Conservation (phyloP, 2,797 vertebrate species). For the Tapirus indicus region DNA sequence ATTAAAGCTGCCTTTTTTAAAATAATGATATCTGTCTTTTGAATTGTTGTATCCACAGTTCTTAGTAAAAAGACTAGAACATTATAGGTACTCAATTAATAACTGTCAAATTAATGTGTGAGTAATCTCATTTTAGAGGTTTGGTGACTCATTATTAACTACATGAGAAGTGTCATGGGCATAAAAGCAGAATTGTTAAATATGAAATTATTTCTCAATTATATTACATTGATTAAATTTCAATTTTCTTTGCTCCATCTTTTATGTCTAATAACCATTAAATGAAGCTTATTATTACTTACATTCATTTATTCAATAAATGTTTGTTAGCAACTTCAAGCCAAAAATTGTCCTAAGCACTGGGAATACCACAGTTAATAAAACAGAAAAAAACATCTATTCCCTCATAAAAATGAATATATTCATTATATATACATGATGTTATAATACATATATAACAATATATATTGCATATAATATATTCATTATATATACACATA, state of each 20-base stretch:
- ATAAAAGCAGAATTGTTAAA: neutral
- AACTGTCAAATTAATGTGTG: neutral
- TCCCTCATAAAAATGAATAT: neutral
- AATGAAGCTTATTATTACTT: neutral
- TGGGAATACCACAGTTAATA: neutral
- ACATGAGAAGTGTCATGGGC: neutral
- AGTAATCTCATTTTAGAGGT: neutral
- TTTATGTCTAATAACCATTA: neutral
- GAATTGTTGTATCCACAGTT: neutral
- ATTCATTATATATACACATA: neutral
- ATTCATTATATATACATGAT: neutral
- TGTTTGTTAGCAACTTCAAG: neutral
- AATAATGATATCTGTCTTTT: neutral
- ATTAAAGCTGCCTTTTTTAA: neutral
- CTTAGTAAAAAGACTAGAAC: neutral
- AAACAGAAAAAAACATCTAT: neutral
- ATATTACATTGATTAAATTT: neutral
- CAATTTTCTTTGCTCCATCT: neutral
- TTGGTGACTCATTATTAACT: neutral
- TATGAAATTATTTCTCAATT: neutral
- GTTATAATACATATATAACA: too few species aligned
- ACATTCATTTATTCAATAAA: neutral
- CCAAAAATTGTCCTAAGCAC: neutral
- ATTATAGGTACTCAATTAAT: neutral
- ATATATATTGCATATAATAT: neutral